Evolutionary conservation across 2,797 vertebrate species (phyloP), one percentile per base, ranked within the genome.

Genomic region (Chelon auratus): DNA sequence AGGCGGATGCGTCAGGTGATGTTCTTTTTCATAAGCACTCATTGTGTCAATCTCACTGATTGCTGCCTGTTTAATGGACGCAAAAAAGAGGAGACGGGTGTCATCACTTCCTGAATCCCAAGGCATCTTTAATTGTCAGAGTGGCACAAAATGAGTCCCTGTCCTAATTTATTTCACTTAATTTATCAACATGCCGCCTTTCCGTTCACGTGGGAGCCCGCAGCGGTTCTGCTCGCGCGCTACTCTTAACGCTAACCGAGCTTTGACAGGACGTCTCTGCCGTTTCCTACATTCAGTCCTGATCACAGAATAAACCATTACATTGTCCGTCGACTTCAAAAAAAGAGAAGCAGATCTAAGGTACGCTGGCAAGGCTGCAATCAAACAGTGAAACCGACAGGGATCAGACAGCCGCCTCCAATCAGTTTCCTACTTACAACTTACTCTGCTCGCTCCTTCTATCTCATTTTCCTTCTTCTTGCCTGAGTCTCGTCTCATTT

Each of bases 21-120:
- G 43, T 60, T 24, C 43, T 85, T 83, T 73, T 75, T 55, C 50
- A 53, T 9, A 54, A 85, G 91, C 66, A 55, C 89, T 87, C 88
- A 90, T 93, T 91, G 80, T 93, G 91, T 93, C 91, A 93, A 61
- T 89, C 87, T 86, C 3, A 50, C 69, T 92, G 89, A 92, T 87
- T 85, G 87, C 86, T 86, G 69, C 76, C 78, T 64, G 72, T 82
- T 87, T 82, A 90, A 89, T 69, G 79, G 74, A 78, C 74, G 68
- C 83, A 70, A 85, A 69, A 83, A 82, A 55, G 36, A 68, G 77
- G 78, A 86, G 69, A 81, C 52, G 72, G 66, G 81, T 81, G 80
- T 72, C 78, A 86, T 86, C 87, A 65, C 68, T 67, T 57, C 64
- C 65, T 63, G 48, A 86, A 82, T 92, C 92, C 89, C 90, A 75